Evolutionary conservation across 2,797 vertebrate genomes (phyloP).

Genomic region (Sebastes trivittatus): DNA sequence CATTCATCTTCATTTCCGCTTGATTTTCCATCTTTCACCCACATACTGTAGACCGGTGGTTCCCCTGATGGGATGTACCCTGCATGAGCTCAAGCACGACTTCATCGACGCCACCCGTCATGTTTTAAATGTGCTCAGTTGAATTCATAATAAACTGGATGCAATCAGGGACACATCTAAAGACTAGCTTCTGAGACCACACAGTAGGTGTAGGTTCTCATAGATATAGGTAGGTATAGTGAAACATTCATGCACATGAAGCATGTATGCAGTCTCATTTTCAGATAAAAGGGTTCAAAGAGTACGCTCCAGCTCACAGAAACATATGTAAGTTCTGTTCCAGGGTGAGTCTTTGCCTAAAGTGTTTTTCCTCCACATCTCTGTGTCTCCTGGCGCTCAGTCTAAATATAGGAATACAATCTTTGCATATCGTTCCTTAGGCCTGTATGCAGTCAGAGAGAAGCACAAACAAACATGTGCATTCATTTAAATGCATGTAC

Average conservation of each 20-base stretch:
- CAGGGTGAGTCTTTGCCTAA: slow-evolving; percentile 24
- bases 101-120: background rate
- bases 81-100: background rate
- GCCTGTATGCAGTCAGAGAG: background rate
- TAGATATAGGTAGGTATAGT: background rate
- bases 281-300: background rate
- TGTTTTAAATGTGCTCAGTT: background rate
- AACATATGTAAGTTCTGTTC: background rate
- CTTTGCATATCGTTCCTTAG: background rate
- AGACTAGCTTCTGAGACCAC: background rate
- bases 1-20: slow-evolving; percentile 4
- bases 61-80: background rate
- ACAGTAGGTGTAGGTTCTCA: background rate
- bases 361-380: slow-evolving; percentile 14
- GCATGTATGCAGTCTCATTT: background rate
- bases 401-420: slow-evolving; percentile 30
- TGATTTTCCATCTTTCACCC: background rate
- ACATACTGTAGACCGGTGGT: background rate
- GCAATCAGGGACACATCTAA: background rate
- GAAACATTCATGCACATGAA: background rate
- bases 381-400: slow-evolving; percentile 4
- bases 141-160: background rate
- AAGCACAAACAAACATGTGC: background rate
- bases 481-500: background rate
- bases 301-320: background rate